Evolutionary conservation across 2,797 vertebrate genomes (phyloP), one percentile per base, ranked within the genome.

Genomic region (Esox masquinongy): DNA sequence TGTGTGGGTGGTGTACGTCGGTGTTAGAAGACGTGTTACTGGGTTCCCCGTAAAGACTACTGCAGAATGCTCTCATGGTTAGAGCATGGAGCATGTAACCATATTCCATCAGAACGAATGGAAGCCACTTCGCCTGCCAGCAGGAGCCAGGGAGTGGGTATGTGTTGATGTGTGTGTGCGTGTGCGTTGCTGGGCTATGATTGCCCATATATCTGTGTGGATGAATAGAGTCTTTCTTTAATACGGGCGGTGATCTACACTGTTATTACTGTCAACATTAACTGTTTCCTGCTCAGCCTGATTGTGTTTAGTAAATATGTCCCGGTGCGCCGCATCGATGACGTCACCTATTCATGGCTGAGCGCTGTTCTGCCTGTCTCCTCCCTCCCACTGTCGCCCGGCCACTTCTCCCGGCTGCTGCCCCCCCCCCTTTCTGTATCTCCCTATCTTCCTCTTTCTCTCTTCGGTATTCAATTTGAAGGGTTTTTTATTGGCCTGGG

Each of bases 221-320:
- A 88, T 85, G 88, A 88, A 88, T 85, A 81, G 88, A 88, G 84
- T 88, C 86, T 88, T 91, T 92, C 91, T 93, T 91, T 89, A 88
- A 93, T 92, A 90, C 92, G 87, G 87, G 85, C 73, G 68, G 83
- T 85, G 87, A 90, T 91, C 87, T 89, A 86, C 92, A 90, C 87
- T 89, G 84, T 91, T 88, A 88, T 93, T 90, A 92, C 87, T 90
- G 90, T 92, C 90, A 91, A 90, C 88, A 87, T 87, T 87, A 88
- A 90, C 85, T 79, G 81, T 88, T 84, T 85, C 82, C 88, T 86
- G 87, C 86, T 84, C 88, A 82, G 83, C 88, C 88, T 86, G 86
- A 89, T 63, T 34, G 6, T 39, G 34, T 68, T 68, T 36, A 34
- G n/a, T 68, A 39, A 36, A 68, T 16, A 68, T 68, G 16, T 31